These are phyloP conservation scores for Ariopsis seemanni DNA, from an alignment of 2,113 vertebrate species.

Conservation along the genomic window DNA sequence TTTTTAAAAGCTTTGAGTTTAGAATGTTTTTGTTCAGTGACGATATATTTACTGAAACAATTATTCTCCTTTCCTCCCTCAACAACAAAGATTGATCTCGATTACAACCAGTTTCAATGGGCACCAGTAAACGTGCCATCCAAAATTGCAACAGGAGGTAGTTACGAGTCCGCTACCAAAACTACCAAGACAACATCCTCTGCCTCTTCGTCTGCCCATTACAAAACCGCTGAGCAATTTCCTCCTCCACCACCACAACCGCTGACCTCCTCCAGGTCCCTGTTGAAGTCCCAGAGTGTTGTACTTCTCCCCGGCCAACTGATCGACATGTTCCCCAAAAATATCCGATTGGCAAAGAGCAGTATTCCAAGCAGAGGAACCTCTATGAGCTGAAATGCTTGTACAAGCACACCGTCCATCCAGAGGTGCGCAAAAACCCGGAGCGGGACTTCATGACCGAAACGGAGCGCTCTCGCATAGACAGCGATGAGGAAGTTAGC, in stretches of 20 bases:
- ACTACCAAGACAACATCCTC: conserved; percentile 50
- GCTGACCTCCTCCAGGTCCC: conserved; percentile 66
- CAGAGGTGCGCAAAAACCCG: conserved; percentile 81
- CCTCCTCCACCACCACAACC: conserved; percentile 61
- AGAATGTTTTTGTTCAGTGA: neutral
- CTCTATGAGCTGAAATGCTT: conserved; percentile 80
- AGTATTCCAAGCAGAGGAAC: conserved; percentile 81
- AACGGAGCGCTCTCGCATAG: conserved; percentile 63
- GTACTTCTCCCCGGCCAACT: conserved; percentile 68
- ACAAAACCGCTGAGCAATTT: conserved; percentile 70
- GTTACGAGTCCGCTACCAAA: conserved; percentile 64
- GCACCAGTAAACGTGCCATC: conserved; percentile 67
- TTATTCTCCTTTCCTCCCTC: conserved; percentile 57
- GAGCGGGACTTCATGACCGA: conserved; percentile 78
- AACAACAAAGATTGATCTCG: conserved; percentile 79
- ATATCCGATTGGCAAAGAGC: conserved; percentile 66
- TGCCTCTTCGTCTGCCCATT: conserved; percentile 59
- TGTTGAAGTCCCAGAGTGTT: conserved; percentile 64
- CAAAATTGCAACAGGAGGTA: conserved; percentile 64
- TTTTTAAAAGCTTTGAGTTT: conserved; percentile 42
- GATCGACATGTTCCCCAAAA: conserved; percentile 61
- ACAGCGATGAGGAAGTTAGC: conserved; percentile 61
- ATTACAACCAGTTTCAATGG: conserved; percentile 77
- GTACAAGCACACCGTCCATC: conserved; percentile 80
- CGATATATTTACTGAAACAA: conserved; percentile 28